These are phyloP conservation scores for Matsumyia berberina DNA, from an alignment of 2,888 invertebrate genomes.

Conservation along the genomic window DNA sequence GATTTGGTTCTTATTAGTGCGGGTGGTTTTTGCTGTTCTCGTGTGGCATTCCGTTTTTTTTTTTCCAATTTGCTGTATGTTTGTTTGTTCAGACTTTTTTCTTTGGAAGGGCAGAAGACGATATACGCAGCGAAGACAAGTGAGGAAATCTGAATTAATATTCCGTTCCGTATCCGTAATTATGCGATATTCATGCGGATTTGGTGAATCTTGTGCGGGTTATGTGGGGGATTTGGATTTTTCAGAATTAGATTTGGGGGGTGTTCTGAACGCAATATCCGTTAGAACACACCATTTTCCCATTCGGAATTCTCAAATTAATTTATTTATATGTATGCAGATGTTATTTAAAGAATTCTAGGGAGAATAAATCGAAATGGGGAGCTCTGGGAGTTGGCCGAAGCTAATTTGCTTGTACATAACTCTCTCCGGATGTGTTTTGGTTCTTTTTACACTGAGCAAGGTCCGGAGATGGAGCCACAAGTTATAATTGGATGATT, in stretches of 20 bases:
- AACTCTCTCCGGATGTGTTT: background rate
- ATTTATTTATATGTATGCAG: background rate
- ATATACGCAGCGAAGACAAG: background rate
- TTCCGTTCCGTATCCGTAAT: slow-evolving; percentile 66
- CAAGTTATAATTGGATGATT: background rate
- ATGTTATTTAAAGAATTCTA: slow-evolving; percentile 13
- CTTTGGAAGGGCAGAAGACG: slow-evolving; percentile 2
- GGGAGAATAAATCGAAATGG: background rate
- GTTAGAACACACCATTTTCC: slow-evolving; percentile 15
- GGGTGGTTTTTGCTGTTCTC: slow-evolving; percentile 26
- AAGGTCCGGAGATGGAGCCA: background rate
- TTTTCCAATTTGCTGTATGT: background rate
- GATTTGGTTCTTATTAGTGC: slow-evolving; percentile 53
- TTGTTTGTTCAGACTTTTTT: background rate
- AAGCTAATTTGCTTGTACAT: background rate
- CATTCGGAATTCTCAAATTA: background rate
- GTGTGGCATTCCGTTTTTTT: slow-evolving; percentile 20
- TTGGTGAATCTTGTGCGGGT: slow-evolving; percentile 16
- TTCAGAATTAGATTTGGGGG: slow-evolving; percentile 12
- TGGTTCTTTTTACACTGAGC: background rate
- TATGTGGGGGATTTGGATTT: background rate
- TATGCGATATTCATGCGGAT: slow-evolving; percentile 55
- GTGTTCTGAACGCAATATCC: slow-evolving; percentile 11
- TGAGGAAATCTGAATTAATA: slow-evolving; percentile 47
- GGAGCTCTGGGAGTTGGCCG: background rate